Evolutionary conservation across 2,888 invertebrate species (phyloP).

Genomic region (Eurytoma californica): DNA sequence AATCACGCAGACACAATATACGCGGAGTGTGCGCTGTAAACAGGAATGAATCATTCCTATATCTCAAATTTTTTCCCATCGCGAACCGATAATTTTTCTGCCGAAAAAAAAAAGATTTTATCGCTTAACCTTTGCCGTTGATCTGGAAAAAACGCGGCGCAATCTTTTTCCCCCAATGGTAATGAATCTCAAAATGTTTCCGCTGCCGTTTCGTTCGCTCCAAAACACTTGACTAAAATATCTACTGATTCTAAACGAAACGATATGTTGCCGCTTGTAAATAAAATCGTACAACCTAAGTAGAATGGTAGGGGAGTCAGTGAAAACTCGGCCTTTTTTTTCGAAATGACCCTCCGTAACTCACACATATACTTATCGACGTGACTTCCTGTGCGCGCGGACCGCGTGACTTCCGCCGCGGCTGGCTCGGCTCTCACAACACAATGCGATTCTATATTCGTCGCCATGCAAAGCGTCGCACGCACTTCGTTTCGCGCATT

Average conservation of each 20-base stretch:
- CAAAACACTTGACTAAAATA: too few relatives aligned
- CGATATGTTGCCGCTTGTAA: too few relatives aligned
- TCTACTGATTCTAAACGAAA: too few relatives aligned
- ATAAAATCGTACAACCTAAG: slow-evolving; percentile 1
- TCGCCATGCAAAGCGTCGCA: slow-evolving; percentile 17
- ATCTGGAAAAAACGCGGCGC: not conserved
- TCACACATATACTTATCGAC: slow-evolving; percentile 60
- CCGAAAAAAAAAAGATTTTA: not conserved
- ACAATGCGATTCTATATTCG: slow-evolving; percentile 59
- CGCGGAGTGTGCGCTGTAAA: too few relatives aligned
- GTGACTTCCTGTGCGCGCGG: slow-evolving; percentile 64
- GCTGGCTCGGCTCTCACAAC: slow-evolving; percentile 30
- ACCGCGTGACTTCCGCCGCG: slow-evolving; percentile 72
- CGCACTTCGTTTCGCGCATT: not conserved
- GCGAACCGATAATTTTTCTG: too few relatives aligned
- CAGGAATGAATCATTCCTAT: not conserved
- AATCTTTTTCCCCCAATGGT: not conserved
- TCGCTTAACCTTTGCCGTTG: not conserved
- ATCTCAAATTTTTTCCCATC: not conserved
- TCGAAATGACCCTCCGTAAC: not conserved
- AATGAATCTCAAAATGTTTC: too few relatives aligned
- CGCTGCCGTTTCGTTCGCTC: too few relatives aligned
- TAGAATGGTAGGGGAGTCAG: too few relatives aligned
- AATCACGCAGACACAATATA: too few relatives aligned
- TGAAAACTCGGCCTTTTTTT: not conserved